A percentile compares a stretch with the other conserved stretches of the same genome.
These are phyloP conservation scores for Pandemis heparana DNA, from an alignment of 2,888 invertebrate genomes.

Conservation along the genomic window DNA sequence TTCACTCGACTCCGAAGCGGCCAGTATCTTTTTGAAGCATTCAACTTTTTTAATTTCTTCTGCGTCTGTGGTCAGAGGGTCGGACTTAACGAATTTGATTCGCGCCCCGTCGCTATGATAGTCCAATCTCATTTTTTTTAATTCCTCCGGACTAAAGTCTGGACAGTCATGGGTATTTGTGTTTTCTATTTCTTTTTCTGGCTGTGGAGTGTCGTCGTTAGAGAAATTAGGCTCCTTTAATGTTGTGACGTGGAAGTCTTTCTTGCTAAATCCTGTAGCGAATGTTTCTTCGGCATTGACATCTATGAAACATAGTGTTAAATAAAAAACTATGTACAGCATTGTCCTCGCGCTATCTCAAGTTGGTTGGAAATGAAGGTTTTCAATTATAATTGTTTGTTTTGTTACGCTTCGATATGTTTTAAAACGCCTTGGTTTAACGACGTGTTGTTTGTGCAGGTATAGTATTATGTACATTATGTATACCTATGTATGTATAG, in stretches of 20 bases:
- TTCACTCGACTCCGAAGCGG: neutral
- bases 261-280: neutral
- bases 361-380: neutral
- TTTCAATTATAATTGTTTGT: neutral
- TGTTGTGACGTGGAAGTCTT: neutral
- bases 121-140: slow-evolving; percentile 56
- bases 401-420: neutral
- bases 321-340: neutral
- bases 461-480: too few relatives aligned
- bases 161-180: slow-evolving; percentile 49
- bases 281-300: neutral
- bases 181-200: slow-evolving; percentile 41
- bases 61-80: slow-evolving; percentile 54
- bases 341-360: neutral
- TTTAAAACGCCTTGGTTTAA: too few relatives aligned
- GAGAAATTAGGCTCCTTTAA: neutral
- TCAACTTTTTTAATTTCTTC: slow-evolving; percentile 51
- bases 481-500: too few relatives aligned
- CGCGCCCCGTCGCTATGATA: slow-evolving; percentile 60
- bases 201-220: neutral
- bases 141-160: slow-evolving; percentile 59
- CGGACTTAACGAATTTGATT: slow-evolving; percentile 63
- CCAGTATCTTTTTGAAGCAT: slow-evolving; percentile 49
- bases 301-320: slow-evolving; percentile 1
- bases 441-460: too few relatives aligned